Conservation (phyloP, 2,797 vertebrate genomes). For the Rhinoraja longicauda region DNA sequence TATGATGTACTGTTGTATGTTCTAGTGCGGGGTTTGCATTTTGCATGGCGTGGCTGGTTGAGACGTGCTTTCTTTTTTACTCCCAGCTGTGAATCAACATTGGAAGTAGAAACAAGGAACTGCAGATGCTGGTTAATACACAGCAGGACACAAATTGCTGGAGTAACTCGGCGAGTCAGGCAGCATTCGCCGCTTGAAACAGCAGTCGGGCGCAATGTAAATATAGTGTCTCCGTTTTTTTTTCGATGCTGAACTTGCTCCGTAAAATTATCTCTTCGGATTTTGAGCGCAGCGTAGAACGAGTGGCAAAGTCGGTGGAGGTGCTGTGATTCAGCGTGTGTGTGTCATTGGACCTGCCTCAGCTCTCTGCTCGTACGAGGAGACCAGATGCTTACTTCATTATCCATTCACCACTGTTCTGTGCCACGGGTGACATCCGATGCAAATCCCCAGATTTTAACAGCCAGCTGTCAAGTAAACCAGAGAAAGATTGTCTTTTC, state of each 20-base stretch:
- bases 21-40: background rate
- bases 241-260: background rate
- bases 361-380: slow-evolving; percentile 44
- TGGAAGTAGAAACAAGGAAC: too few species aligned
- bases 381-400: slow-evolving; percentile 44
- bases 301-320: slow-evolving; percentile 43
- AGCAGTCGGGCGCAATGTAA: background rate
- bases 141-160: too few species aligned
- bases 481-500: slow-evolving; percentile 50
- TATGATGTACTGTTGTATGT: too few species aligned
- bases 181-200: background rate
- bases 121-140: too few species aligned
- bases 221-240: background rate
- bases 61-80: background rate
- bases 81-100: slow-evolving; percentile 1
- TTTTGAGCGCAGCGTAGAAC: slow-evolving; percentile 24
- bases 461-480: slow-evolving; percentile 51
- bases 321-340: slow-evolving; percentile 39
- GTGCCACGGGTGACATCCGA: slow-evolving; percentile 51
- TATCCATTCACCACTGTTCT: slow-evolving; percentile 47
- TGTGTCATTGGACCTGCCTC: slow-evolving; percentile 30
- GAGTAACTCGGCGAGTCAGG: too few species aligned
- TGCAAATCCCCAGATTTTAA: slow-evolving; percentile 46
- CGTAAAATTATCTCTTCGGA: background rate
- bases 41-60: background rate